Evolutionary conservation across 2,113 vertebrate genomes (phyloP), one percentile per base, ranked within the genome.

Genomic region (Sylvilagus bachmani): DNA sequence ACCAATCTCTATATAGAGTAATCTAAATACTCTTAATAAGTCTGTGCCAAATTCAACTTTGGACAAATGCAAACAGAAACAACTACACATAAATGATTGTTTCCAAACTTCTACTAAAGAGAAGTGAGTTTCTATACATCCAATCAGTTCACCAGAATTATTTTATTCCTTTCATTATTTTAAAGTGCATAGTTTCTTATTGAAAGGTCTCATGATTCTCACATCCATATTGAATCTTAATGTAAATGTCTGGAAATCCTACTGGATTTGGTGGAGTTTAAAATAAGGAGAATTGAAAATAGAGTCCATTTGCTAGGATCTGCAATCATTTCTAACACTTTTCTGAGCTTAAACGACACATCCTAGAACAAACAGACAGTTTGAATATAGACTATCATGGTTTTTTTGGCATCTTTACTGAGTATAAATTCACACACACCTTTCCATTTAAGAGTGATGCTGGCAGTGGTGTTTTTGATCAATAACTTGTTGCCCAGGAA

Each of bases 261-360:
- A n/a, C 16, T 81, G 88, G 36, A 70, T 93, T 96, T 75, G 33
- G 55, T 62, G 36, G n/a, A 58, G 49, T 75, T 95, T 74, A 91
- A 93, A 85, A 92, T 70, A 73, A 95, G 94, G 77, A 79, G 29
- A 71, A 53, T 79, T 82, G 78, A 86, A 97, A 93, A 83, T 10
- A 75, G 89, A 82, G 44, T 79, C 69, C 69, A 78, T 88, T 91
- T 90, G 62, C 62, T 75, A 29, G 70, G 71, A 93, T 93, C 62
- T 86, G 22, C 36, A 78, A 78, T 70, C 62, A 51, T 22, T 88
- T 80, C 21, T 70, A 91, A 73, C 21, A 78, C 67, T 53, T 86
- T 75, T 74, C 64, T 61, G 51, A 31, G 55, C 11, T 82, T 84
- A 36, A 64, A 71, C 0, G 33, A 31, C n/a, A 80, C n/a, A 62